Evolutionary conservation across 1,140 invertebrate genomes (phyloP), one percentile per base, ranked within the genome.

Genomic region (Ceratitis capitata): DNA sequence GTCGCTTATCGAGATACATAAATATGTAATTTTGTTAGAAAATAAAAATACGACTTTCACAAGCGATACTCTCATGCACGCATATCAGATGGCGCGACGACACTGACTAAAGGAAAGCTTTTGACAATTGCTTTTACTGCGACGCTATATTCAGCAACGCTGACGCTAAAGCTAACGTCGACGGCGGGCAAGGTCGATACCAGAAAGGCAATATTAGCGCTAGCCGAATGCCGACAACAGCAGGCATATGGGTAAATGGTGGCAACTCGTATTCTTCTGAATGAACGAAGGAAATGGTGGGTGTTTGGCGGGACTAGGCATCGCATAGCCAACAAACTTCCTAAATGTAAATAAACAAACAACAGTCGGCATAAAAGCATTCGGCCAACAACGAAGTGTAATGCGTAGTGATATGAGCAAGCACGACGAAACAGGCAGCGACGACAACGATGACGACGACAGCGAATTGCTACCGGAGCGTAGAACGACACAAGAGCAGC

Each of bases 111-210:
- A 83, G 26, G 2, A 53, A 83, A 83, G 47, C 82, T 83, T 83
- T 83, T 83, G 82, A 53, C 82, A 56, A 35, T 83, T 53, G 47
- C 26, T 83, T 83, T 83, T 83, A 56, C 49, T 16, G 82, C 82
- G 12, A 53, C 10, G 82, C 69, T 39, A 23, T 23, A 35, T 78
- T 39, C 69, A 78, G 69, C 42, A 78, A 78, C 69, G 69, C 12
- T 23, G 39, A 45, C 69, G 69, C 19, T 39, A 42, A 42, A 42
- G 39, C n/a, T 39, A 45, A 42, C 7, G 47, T 35, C 26, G 32
- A 35, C 26, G 47, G 26, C 3, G 26, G 32, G 42, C 47, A 83
- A 83, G 42, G 51, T 23, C 47, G 51, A 49, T 42, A 23, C 35
- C 4, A 82, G 16, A 42, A 82, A 32, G 42, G 49, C 32, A 39